These are phyloP conservation scores for Loris lydekkerianus DNA, from an alignment of 2,797 vertebrate species.

Conservation along the genomic window DNA sequence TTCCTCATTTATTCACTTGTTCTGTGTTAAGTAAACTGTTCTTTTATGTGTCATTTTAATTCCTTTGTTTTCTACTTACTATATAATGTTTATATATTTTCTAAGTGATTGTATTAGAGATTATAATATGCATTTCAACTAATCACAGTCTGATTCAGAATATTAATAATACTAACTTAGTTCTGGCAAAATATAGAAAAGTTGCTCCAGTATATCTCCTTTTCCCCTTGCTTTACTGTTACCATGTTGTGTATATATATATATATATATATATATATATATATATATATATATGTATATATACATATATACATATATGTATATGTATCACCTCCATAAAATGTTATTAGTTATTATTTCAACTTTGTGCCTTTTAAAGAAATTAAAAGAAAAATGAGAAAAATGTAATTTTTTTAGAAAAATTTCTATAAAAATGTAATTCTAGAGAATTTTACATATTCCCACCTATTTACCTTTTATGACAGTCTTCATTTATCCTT, in stretches of 20 bases:
- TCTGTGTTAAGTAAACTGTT: background rate
- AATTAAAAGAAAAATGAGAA: background rate
- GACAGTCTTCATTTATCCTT: background rate
- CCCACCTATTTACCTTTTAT: background rate
- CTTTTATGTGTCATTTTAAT: background rate
- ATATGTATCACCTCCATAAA: background rate
- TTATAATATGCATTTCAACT: background rate
- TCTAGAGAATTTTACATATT: background rate
- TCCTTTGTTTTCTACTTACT: background rate
- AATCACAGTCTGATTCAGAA: background rate
- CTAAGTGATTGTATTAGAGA: background rate
- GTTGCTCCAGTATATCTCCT: background rate
- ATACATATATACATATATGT: background rate
- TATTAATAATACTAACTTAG: background rate
- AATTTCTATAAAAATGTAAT: background rate
- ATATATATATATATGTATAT: too few species aligned
- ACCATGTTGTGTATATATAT: background rate
- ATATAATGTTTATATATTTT: background rate
- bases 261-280: too few species aligned
- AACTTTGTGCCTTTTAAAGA: background rate
- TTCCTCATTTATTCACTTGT: background rate
- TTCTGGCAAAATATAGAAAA: background rate
- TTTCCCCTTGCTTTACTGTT: background rate
- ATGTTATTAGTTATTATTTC: background rate
- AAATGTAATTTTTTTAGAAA: background rate